Percentiles rank a stretch among this genome's conserved stretches.
Conservation (phyloP, 1,140 invertebrate genomes). For the Drosophila sproati region DNA sequence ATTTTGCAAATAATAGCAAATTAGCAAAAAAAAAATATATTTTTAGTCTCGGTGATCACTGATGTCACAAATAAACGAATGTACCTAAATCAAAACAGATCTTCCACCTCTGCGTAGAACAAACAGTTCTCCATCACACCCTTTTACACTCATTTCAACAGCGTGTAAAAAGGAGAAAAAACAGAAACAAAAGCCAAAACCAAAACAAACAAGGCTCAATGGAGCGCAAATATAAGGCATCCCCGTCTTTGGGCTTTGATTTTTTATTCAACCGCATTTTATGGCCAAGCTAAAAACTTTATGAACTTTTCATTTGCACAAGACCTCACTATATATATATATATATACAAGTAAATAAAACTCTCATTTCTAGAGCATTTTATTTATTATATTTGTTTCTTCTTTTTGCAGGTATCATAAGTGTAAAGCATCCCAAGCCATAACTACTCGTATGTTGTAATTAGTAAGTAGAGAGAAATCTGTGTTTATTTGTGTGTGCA, state of each 20-base stretch:
- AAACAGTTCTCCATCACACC: background rate
- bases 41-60: too few species aligned
- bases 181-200: conserved; percentile 6
- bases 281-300: conserved; percentile 27
- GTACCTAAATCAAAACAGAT: too few species aligned
- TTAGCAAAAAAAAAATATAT: too few species aligned
- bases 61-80: too few species aligned
- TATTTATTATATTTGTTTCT: background rate
- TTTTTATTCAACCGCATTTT: conserved; percentile 45
- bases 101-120: background rate
- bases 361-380: background rate
- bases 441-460: conserved; percentile 36
- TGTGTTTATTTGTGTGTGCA: conserved; percentile 5
- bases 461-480: conserved; percentile 29
- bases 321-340: background rate
- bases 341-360: background rate
- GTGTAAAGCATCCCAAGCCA: conserved; percentile 6
- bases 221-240: conserved; percentile 16
- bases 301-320: conserved; percentile 36
- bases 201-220: conserved; percentile 37
- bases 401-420: conserved; percentile 21
- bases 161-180: background rate
- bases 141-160: background rate
- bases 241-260: conserved; percentile 24
- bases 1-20: too few species aligned